phyloP scores from a whole-genome alignment of 2,797 vertebrate genomes.

The Leptodactylus fallax region DNA sequence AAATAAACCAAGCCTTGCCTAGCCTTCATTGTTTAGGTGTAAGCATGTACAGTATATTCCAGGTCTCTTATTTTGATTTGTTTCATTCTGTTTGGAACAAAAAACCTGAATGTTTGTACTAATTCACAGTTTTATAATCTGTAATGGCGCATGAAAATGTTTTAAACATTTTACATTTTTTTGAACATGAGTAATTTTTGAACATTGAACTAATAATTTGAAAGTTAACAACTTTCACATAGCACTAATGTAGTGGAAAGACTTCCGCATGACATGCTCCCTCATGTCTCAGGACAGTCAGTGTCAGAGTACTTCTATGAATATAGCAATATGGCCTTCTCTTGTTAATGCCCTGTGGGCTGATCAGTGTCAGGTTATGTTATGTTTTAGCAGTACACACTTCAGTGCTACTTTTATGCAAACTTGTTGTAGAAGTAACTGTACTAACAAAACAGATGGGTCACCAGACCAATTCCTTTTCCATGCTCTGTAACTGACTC shows the following conservation, averaged over 20 bases:
- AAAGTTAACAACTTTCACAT: slow-evolving; percentile 82
- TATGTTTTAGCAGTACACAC: slow-evolving; percentile 87
- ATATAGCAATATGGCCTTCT: slow-evolving; percentile 88
- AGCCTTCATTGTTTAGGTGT: not conserved
- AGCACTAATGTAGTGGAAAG: slow-evolving; percentile 94
- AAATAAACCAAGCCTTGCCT: not conserved
- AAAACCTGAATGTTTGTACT: slow-evolving; percentile 16
- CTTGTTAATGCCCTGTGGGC: slow-evolving; percentile 83
- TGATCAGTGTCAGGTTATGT: slow-evolving; percentile 86
- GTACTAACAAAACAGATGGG: slow-evolving; percentile 85
- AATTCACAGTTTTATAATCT: slow-evolving; percentile 9
- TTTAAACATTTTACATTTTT: slow-evolving; percentile 67
- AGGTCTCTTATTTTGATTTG: not conserved
- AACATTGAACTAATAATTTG: slow-evolving; percentile 79
- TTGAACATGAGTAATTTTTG: slow-evolving; percentile 81
- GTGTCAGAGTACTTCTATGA: slow-evolving; percentile 71
- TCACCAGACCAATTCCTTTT: slow-evolving; percentile 78
- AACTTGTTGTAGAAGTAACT: slow-evolving; percentile 85
- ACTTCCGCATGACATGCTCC: slow-evolving; percentile 80
- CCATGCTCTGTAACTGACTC: slow-evolving; percentile 79
- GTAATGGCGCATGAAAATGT: slow-evolving; percentile 1
- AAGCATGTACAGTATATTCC: not conserved
- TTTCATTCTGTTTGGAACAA: not conserved
- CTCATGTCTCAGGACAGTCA: slow-evolving; percentile 79
- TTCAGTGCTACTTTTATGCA: slow-evolving; percentile 84